Conservation (phyloP, 2,888 invertebrate species). For the Troglohyphantes excavatus region DNA sequence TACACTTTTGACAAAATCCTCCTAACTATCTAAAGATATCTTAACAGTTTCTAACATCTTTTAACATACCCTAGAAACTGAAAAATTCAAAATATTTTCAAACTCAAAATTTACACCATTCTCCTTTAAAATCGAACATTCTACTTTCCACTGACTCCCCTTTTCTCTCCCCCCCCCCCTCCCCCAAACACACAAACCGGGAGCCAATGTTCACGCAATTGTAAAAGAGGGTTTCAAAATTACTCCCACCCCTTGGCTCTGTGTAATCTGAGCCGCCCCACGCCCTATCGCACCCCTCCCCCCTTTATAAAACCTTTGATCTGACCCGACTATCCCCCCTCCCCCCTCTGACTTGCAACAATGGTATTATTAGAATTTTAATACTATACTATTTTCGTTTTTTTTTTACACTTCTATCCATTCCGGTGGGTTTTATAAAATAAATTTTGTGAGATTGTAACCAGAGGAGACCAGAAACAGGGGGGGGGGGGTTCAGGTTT, state of each 20-base stretch:
- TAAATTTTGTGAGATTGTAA: slow-evolving; percentile 64
- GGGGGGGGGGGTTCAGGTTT: slow-evolving; percentile 35
- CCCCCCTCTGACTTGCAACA: slow-evolving; percentile 18
- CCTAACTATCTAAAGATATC: too few relatives aligned
- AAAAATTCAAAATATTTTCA: too few relatives aligned
- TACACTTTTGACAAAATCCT: too few relatives aligned
- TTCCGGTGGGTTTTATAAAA: slow-evolving; percentile 65
- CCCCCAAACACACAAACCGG: slow-evolving; percentile 62
- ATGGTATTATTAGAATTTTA: slow-evolving; percentile 73
- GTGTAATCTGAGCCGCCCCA: slow-evolving; percentile 68
- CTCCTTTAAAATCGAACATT: neutral
- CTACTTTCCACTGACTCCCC: slow-evolving; percentile 24
- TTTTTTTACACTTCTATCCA: slow-evolving; percentile 31
- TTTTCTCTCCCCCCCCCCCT: slow-evolving; percentile 35
- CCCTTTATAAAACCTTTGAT: slow-evolving; percentile 64
- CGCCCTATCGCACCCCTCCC: slow-evolving; percentile 29
- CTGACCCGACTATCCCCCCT: slow-evolving; percentile 46
- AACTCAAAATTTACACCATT: slow-evolving; percentile 40
- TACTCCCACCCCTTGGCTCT: slow-evolving; percentile 67
- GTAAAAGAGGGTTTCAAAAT: slow-evolving; percentile 74
- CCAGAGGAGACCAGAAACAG: slow-evolving; percentile 36
- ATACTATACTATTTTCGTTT: slow-evolving; percentile 48
- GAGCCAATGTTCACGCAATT: slow-evolving; percentile 65
- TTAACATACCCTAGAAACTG: too few relatives aligned
- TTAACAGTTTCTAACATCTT: too few relatives aligned